Conservation (phyloP, 2,888 invertebrate genomes). For the Doris montereyensis region DNA sequence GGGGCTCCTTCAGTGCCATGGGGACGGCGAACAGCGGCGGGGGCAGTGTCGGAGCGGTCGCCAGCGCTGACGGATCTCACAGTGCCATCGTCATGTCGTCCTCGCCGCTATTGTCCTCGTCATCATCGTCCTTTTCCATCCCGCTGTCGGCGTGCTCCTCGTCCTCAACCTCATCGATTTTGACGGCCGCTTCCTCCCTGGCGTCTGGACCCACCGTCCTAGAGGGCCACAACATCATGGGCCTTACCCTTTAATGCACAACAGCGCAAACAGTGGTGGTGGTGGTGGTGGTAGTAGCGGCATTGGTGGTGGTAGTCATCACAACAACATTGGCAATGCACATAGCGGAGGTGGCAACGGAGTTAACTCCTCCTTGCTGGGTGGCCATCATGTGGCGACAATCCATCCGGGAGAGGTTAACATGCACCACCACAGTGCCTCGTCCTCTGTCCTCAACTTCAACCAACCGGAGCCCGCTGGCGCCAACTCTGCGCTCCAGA, state of each 20-base stretch:
- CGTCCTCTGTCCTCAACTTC: too few relatives aligned
- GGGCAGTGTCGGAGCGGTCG: neutral
- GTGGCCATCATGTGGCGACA: too few relatives aligned
- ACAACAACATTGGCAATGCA: too few relatives aligned
- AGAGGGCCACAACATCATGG: constrained; percentile 16
- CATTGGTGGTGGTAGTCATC: neutral
- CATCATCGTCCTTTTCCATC: constrained; percentile 27
- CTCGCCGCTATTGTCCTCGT: neutral
- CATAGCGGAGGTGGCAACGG: too few relatives aligned
- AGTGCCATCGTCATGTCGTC: constrained; percentile 15
- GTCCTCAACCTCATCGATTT: too few relatives aligned
- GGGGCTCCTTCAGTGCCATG: constrained; percentile 34
- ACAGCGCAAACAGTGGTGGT: neutral
- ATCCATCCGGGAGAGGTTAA: too few relatives aligned
- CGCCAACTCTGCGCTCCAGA: constrained; percentile 29
- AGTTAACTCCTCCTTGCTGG: too few relatives aligned
- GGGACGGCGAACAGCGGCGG: constrained; percentile 7
- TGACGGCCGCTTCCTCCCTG: too few relatives aligned
- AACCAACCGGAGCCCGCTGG: constrained; percentile 30
- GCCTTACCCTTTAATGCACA: constrained; percentile 24
- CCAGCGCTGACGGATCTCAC: neutral
- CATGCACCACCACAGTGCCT: too few relatives aligned
- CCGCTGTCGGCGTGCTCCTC: neutral
- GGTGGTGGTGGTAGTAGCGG: neutral
- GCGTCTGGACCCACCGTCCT: constrained; percentile 2